A percentile compares a stretch with the other conserved stretches of the same genome.
phyloP scores from a whole-genome alignment of 2,113 vertebrate genomes.

The Motacilla tschutschensis region DNA sequence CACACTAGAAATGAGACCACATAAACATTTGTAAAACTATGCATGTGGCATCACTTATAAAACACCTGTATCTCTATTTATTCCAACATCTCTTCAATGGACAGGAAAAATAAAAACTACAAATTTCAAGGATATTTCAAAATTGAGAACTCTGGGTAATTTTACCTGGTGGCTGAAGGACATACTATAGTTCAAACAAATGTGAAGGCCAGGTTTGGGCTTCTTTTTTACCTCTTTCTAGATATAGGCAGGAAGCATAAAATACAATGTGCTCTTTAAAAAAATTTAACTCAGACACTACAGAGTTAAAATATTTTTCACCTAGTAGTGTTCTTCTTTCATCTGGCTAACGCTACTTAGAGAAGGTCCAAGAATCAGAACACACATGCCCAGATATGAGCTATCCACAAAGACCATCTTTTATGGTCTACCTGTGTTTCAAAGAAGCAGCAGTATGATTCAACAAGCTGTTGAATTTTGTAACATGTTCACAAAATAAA shows the following conservation, averaged over 20 bases:
- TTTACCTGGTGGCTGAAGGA: not conserved
- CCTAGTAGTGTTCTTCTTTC: not conserved
- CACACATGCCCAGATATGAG: not conserved
- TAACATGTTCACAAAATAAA: not conserved
- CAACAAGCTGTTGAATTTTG: constrained; percentile 16
- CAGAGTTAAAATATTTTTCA: not conserved
- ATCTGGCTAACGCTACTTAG: not conserved
- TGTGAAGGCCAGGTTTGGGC: not conserved
- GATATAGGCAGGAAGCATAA: not conserved
- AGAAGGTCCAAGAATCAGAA: constrained; percentile 22
- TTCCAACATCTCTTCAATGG: not conserved
- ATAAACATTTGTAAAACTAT: not conserved
- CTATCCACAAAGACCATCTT: not conserved
- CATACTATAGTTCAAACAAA: not conserved
- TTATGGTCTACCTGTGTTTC: not conserved
- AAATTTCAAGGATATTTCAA: not conserved
- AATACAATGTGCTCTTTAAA: not conserved
- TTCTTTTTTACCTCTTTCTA: not conserved
- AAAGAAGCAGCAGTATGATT: not conserved
- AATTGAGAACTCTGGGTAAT: not conserved
- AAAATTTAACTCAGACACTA: not conserved
- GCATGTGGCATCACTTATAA: not conserved
- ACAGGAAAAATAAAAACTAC: not conserved
- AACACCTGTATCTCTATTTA: not conserved
- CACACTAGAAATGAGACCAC: not conserved